Evolutionary conservation across 2,888 invertebrate species (phyloP), one percentile per base, ranked within the genome.

Genomic region (Vannuccia rotundouncinata): DNA sequence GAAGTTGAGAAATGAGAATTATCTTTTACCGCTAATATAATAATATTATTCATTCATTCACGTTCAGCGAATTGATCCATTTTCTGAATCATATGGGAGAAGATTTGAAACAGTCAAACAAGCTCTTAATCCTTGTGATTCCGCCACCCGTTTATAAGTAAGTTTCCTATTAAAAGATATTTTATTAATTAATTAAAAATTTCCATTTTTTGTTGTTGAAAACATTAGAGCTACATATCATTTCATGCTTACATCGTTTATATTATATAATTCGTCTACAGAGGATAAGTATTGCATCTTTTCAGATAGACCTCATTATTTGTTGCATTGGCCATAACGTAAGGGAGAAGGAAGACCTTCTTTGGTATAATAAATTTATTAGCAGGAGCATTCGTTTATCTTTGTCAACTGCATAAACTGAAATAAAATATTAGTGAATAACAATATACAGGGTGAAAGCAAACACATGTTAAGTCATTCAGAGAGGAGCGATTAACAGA

Each of bases 91-190:
- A 78, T 78, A 28, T 79, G 17, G 77, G 83, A 29, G 74, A 82
- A 10, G 82, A 84, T 17, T 74, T 84, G 30, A 79, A 79, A 30
- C 31, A 28, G 5, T 78, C 60, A 29, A 76, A 81, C 74, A 74
- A 86, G 27, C 27, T 79, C 1, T 79, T 75, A 30, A 91, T 95
- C 85, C 87, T 95, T 84, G 94, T 93, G 13, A 91, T 95, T 84
- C 94, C 95, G 73, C 94, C 95, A 0, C 91, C 91, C 83, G 77
- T 85, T 31, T 79, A 79, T 25, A 29, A n/a, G n/a, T n/a, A n/a
- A n/a, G n/a, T n/a, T n/a, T n/a, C n/a, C n/a, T n/a, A n/a, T n/a
- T n/a, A n/a, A n/a, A n/a, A n/a, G n/a, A n/a, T n/a, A n/a, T n/a
- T n/a, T n/a, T n/a, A n/a, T n/a, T n/a, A n/a, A n/a, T n/a, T n/a